Percentiles rank a stretch among this genome's conserved stretches.
phyloP scores from a whole-genome alignment of 92 coral and sea anemone genomes.

The Porites lobata region DNA sequence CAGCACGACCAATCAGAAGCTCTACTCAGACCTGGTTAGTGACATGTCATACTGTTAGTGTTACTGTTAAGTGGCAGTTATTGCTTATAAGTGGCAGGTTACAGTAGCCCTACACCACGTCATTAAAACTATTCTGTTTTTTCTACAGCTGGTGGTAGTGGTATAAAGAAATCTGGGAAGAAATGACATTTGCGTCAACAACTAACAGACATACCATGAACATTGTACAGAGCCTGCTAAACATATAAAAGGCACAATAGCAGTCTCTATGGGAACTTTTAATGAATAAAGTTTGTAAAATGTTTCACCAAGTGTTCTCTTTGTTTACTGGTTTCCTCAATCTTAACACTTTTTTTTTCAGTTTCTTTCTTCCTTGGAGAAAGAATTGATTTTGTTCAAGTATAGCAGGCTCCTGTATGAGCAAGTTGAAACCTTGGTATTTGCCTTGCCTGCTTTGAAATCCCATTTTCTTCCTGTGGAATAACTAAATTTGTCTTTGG shows the following conservation, averaged over 20 bases:
- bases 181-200: slow-evolving; percentile 55
- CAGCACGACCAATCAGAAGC: no score
- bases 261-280: background rate
- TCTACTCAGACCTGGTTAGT: no score
- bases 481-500: background rate
- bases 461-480: no score
- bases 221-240: slow-evolving; percentile 32
- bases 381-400: no score
- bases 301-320: background rate
- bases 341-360: no score
- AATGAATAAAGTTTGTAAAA: slow-evolving; percentile 6
- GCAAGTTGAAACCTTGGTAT: no score
- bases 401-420: no score
- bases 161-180: slow-evolving; percentile 97
- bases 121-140: background rate
- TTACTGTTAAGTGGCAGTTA: no score
- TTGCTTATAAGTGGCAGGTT: background rate
- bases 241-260: background rate
- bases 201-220: background rate
- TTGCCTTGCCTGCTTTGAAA: no score
- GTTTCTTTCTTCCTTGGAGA: no score
- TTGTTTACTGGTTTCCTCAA: no score
- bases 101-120: background rate
- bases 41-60: no score
- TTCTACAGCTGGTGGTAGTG: slow-evolving; percentile 76